Percentiles rank a stretch among this genome's conserved stretches.
Evolutionary conservation across 2,888 invertebrate species (phyloP).

Genomic region (Steinernema carpocapsae): DNA sequence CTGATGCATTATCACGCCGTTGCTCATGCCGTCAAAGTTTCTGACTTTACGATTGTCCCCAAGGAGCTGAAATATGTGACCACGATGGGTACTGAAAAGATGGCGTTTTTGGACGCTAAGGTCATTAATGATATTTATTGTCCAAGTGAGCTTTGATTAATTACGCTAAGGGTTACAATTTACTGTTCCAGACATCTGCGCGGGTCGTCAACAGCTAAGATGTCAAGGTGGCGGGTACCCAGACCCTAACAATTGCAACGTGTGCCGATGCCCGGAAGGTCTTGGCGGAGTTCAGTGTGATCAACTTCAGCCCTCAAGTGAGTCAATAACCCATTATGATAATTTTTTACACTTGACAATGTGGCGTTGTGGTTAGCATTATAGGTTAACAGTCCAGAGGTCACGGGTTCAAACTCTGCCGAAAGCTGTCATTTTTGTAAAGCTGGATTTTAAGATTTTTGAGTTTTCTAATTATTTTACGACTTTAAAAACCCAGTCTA

Average conservation of each 20-base stretch:
- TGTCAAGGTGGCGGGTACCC: conserved; percentile 67
- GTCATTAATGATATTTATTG: conserved; percentile 69
- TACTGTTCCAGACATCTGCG: conserved; percentile 37
- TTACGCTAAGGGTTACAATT: conserved; percentile 5
- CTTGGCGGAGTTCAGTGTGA: conserved; percentile 66
- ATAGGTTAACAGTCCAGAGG: too few species aligned
- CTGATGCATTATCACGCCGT: conserved; percentile 68
- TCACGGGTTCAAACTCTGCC: too few species aligned
- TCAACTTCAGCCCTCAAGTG: conserved; percentile 64
- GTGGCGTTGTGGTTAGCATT: too few species aligned
- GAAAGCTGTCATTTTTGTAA: too few species aligned
- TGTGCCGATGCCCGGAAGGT: conserved; percentile 66
- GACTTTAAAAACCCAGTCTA: too few species aligned
- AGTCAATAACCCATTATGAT: neutral
- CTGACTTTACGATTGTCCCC: conserved; percentile 68
- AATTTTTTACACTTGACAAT: neutral
- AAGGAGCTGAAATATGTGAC: conserved; percentile 68
- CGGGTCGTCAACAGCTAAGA: conserved; percentile 47
- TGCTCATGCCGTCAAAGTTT: conserved; percentile 68
- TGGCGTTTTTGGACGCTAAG: conserved; percentile 68
- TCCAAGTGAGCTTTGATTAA: conserved; percentile 54
- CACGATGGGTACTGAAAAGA: conserved; percentile 68
- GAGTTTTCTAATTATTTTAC: too few species aligned
- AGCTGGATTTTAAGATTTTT: too few species aligned
- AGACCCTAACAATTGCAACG: conserved; percentile 66